Evolutionary conservation across 2,113 vertebrate genomes (phyloP), one percentile per base, ranked within the genome.

Genomic region (Psophia crepitans): DNA sequence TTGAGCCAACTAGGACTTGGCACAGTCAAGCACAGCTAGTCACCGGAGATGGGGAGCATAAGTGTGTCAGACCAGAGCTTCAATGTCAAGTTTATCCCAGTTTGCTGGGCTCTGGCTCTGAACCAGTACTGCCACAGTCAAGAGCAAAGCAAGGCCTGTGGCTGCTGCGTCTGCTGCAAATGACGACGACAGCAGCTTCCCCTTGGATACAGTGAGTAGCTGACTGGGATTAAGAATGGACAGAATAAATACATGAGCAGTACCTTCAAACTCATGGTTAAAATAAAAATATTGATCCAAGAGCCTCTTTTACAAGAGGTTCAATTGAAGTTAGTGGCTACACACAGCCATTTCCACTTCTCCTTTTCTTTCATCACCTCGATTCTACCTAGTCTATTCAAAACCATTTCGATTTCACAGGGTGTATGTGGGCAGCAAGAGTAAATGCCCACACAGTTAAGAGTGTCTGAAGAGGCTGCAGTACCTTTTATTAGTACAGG

Each of bases 1-100:
- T 66, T 78, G 51, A 88, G 92, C 96, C 93, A 93, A 81, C 56
- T 80, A 75, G 64, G 71, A 73, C 73, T 86, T 94, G 96, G 93
- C 92, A 74, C 1, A 0, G 27, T 1, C 0, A 46, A 70, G 46
- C 58, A 60, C 26, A 7, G 16, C 70, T 51, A 46, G 64, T 33
- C 23, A 75, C 12, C 0, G 12, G 53, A 78, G 69, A 66, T 1
- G 3, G 16, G 24, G 74, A 82, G 26, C 26, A 14, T 2, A 22
- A 91, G 37, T 48, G 44, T 70, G 61, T 81, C 74, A 85, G 70
- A 77, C 11, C 39, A 88, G n/a, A 96, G 35, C 74, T 65, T 76
- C 78, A 77, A 0, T 69, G 70, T 91, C 78, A 89, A 32, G 44
- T 76, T 85, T 44, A 37, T 74, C 1, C 2, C 37, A n/a, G 46